These are phyloP conservation scores for Scaptomyza polygonia DNA, from an alignment of 2,888 invertebrate genomes.

Conservation along the genomic window DNA sequence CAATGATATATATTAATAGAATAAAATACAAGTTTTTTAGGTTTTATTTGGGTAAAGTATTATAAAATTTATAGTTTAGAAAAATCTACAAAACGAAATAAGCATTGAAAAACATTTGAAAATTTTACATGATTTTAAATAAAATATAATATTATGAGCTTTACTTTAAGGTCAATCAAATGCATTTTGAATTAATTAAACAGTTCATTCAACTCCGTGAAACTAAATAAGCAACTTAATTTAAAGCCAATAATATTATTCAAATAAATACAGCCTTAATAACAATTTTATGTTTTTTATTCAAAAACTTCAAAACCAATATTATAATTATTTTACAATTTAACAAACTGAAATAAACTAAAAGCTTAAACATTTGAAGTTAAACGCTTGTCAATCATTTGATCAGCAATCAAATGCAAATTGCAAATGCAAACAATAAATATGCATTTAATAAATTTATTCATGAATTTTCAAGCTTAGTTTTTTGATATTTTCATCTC, in stretches of 20 bases:
- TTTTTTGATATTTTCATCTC: conserved; percentile 46
- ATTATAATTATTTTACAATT: not conserved
- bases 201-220: not conserved
- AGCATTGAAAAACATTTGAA: no score
- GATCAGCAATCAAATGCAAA: conserved; percentile 1
- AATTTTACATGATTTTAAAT: no score
- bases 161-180: not conserved
- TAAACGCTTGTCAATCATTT: conserved; percentile 3
- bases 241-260: not conserved
- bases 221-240: not conserved
- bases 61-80: no score
- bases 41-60: no score
- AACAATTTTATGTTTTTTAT: conserved; percentile 1
- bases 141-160: no score
- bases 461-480: conserved; percentile 37
- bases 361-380: conserved; percentile 2
- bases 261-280: not conserved
- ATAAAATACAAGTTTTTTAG: no score
- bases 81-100: no score
- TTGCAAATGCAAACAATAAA: conserved; percentile 23
- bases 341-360: not conserved
- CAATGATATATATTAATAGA: no score
- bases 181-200: not conserved
- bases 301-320: not conserved
- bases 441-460: conserved; percentile 24